Base-by-base conservation (phyloP, 2,797 vertebrate species). In the Xiphophorus birchmanni region DNA sequence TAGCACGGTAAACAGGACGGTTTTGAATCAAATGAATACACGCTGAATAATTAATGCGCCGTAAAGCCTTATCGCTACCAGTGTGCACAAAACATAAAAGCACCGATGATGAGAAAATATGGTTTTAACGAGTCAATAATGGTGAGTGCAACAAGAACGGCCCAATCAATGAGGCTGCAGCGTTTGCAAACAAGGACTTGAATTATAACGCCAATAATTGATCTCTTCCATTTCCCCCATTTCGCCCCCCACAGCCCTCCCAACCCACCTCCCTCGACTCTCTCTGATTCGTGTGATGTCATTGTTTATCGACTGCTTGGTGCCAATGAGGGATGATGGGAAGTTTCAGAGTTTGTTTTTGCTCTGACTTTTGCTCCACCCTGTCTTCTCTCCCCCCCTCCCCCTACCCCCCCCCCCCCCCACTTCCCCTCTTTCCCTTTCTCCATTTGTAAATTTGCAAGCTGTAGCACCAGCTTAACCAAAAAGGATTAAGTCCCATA, bases 401-500 rank as follows among this genome's bases (percentile, higher is more conserved):
- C 72, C 81, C 47, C 26, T 54, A 29, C 69, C 78, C 21, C 69
- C 95, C 69, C 95, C 96, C 94, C 93, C 94, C 42, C 12, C 95
- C 96, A 94, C 93, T 91, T 74, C 74, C 73, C 94, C 94, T 94
- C 95, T 96, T 94, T 93, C 74, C 81, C 56, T 89, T 80, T 85
- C 87, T 89, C 92, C 95, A 96, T 97, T 97, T 97, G 96, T 76
- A 98, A 99, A 99, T 98, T 96, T 98, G 97, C 97, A 97, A 97
- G 97, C 97, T 97, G 97, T 97, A 98, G 97, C 97, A 97, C 96
- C 97, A 97, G 98, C 97, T 99, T 99, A 99, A 99, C 98, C 98
- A 99, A 98, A 99, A 99, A 98, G 98, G 98, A 99, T 99, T 99
- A 99, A 99, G 97, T 99, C 97, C 97, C 97, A 99, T 98, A 99